phyloP scores from a whole-genome alignment of 2,888 invertebrate genomes.

The Agonopterix arenella region DNA sequence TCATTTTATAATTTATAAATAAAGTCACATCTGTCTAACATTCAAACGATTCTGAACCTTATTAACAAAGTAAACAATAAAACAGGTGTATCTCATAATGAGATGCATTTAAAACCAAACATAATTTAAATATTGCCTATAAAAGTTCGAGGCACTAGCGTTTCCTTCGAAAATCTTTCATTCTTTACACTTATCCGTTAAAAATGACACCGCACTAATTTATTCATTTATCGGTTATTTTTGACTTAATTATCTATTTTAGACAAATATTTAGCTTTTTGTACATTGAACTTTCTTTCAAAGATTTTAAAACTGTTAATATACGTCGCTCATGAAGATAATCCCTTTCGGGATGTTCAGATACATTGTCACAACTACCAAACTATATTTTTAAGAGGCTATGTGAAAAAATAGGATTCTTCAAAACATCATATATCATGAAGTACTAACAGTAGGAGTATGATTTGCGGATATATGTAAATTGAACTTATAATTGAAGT shows the following conservation, averaged over 20 bases:
- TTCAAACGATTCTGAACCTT: not conserved
- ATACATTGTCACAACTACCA: too few relatives aligned
- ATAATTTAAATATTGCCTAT: slow-evolving; percentile 1
- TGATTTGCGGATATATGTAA: too few relatives aligned
- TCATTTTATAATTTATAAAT: too few relatives aligned
- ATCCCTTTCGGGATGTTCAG: too few relatives aligned
- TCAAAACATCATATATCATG: too few relatives aligned
- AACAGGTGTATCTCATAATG: slow-evolving; percentile 2
- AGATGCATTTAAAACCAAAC: slow-evolving; percentile 1
- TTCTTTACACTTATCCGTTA: slow-evolving; percentile 60
- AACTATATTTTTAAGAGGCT: too few relatives aligned
- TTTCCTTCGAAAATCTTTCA: slow-evolving; percentile 54
- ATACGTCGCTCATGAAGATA: too few relatives aligned
- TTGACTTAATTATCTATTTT: slow-evolving; percentile 57
- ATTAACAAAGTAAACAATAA: not conserved
- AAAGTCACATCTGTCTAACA: too few relatives aligned
- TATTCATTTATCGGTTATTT: slow-evolving; percentile 56
- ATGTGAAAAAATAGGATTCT: too few relatives aligned
- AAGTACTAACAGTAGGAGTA: too few relatives aligned
- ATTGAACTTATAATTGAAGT: too few relatives aligned
- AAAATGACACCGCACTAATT: slow-evolving; percentile 62
- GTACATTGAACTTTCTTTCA: slow-evolving; percentile 40
- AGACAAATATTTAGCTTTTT: slow-evolving; percentile 49
- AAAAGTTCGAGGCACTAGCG: slow-evolving; percentile 19
- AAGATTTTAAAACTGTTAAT: not conserved